Base-by-base conservation (phyloP, 2,888 invertebrate species). In the Dolichomitus sp. region DNA sequence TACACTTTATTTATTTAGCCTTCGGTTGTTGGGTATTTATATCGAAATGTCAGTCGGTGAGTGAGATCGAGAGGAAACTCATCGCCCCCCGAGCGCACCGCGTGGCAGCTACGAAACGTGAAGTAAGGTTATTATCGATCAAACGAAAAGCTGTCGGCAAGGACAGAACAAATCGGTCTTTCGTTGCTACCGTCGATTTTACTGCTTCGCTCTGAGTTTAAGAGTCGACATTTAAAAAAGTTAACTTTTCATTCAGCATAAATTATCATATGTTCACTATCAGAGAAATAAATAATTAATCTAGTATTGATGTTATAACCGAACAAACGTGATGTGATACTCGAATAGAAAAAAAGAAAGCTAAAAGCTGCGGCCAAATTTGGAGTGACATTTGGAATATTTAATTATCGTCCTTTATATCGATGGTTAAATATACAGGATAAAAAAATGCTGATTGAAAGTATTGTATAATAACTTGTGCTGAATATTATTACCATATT, bases 111-210 rank as follows among this genome's bases (percentile, higher is more conserved):
- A 23, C 68, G 78, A 82, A 54, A 74, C 57, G 57, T 33, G 84
- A 79, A 81, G 76, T 81, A 40, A 80, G 81, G 30, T 45, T 12
- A 77, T 70, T 85, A 85, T 85, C 83, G 85, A 85, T 80, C 84
- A 85, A 85, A 85, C 84, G 54, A 61, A 61, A 75, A 75, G 48
- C 50, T 12, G 23, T 42, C 37, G 33, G n/a, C 66, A n/a, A 59
- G 45, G 50, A 42, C 42, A 54, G 7, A 7, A 40, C 5, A 23
- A 14, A 17, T 14, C 11, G 57, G 27, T 42, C 0, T 54, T 11
- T n/a, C 30, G 75, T 75, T 66, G 57, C 75, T 48, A 68, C 45
- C 54, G 61, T 61, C 12, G 4, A 61, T 40, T 61, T 33, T 61
- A 37, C 11, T 6, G 19, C 11, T 40, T 61, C 37, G 37, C 57